phyloP scores from a whole-genome alignment of 2,113 vertebrate genomes.

The Vulpes ferrilata region DNA sequence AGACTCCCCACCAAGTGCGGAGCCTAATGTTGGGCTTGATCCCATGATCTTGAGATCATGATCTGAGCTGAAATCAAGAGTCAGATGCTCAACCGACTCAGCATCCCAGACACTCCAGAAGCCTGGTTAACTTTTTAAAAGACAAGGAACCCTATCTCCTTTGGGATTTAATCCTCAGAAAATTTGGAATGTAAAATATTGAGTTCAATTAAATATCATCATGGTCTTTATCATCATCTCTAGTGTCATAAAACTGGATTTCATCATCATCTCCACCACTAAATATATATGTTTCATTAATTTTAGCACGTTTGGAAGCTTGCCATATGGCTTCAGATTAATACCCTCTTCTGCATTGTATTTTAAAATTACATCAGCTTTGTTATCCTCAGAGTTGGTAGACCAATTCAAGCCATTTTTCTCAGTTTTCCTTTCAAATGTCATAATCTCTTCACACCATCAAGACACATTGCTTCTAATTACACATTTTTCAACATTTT shows the following conservation, averaged over 20 bases:
- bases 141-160: background rate
- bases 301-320: conserved; percentile 93
- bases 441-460: conserved; percentile 90
- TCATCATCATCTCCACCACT: conserved; percentile 90
- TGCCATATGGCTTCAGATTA: conserved; percentile 91
- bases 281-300: conserved; percentile 91
- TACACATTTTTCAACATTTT: conserved; percentile 91
- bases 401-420: conserved; percentile 90
- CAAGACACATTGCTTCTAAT: conserved; percentile 91
- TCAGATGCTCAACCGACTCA: background rate
- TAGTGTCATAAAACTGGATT: conserved; percentile 91
- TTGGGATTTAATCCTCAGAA: background rate
- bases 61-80: background rate
- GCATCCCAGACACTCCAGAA: background rate
- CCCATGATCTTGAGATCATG: background rate
- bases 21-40: background rate
- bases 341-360: conserved; percentile 91
- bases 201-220: conserved; percentile 85
- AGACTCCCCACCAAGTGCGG: background rate
- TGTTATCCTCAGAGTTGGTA: conserved; percentile 92
- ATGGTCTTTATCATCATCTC: conserved; percentile 91
- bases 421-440: conserved; percentile 92
- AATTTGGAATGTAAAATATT: background rate
- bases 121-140: background rate
- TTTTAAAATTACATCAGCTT: conserved; percentile 92